These are phyloP conservation scores for Lepidotrigona ventralis DNA, from an alignment of 1,140 invertebrate genomes.

Conservation along the genomic window DNA sequence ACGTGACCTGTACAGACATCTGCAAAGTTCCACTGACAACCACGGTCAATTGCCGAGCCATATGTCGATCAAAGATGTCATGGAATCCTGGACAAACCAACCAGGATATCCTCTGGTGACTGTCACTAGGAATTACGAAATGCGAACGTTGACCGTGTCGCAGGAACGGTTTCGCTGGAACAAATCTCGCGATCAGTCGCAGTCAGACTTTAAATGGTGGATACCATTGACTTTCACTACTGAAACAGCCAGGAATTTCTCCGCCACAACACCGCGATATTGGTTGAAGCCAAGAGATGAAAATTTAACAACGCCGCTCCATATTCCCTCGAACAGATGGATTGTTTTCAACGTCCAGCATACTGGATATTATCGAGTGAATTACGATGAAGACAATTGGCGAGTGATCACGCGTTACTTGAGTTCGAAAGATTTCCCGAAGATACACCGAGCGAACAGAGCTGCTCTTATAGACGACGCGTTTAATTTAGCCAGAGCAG, in stretches of 20 bases:
- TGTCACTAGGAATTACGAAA: conserved; percentile 28
- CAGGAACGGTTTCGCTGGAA: conserved; percentile 56
- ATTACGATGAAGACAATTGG: conserved; percentile 82
- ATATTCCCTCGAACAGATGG: conserved; percentile 70
- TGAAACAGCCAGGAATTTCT: conserved; percentile 67
- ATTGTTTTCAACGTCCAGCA: conserved; percentile 79
- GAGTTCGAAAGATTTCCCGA: conserved; percentile 53
- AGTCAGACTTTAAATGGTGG: conserved; percentile 69
- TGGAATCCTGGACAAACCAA: conserved; percentile 65
- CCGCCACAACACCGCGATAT: conserved; percentile 50
- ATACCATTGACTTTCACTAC: conserved; percentile 73
- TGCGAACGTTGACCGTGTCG: not conserved
- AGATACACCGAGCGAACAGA: conserved; percentile 79
- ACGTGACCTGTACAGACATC: conserved; percentile 84
- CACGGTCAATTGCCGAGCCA: conserved; percentile 33
- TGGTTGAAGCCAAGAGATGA: conserved; percentile 76
- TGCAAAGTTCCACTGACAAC: conserved; percentile 80
- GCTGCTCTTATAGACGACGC: conserved; percentile 84
- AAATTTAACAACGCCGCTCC: conserved; percentile 1
- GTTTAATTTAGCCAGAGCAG: conserved; percentile 80
- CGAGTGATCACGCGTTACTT: conserved; percentile 74
- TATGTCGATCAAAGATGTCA: conserved; percentile 72
- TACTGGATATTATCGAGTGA: conserved; percentile 81
- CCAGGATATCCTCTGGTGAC: conserved; percentile 54
- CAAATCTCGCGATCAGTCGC: not conserved